These are phyloP conservation scores for Denticeps clupeoides DNA, from an alignment of 2,797 vertebrate species.

Conservation along the genomic window DNA sequence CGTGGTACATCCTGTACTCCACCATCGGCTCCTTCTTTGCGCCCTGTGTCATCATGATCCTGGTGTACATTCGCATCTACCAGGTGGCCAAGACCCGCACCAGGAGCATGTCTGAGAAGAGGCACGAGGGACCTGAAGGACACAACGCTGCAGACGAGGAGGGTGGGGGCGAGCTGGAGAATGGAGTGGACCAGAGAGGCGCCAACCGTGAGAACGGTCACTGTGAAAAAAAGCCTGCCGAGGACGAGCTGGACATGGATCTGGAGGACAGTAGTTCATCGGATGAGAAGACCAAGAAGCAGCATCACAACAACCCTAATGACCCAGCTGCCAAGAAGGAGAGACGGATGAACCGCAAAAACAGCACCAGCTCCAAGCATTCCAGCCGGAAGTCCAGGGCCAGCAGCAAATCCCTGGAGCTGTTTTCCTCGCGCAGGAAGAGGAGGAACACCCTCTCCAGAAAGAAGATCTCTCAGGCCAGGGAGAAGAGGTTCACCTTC, in stretches of 20 bases:
- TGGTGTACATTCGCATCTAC: slow-evolving; percentile 93
- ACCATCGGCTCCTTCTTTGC: slow-evolving; percentile 91
- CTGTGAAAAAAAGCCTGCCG: slow-evolving; percentile 27
- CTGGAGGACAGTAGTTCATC: slow-evolving; percentile 82
- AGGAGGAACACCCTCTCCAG: slow-evolving; percentile 77
- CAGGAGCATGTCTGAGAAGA: slow-evolving; percentile 80
- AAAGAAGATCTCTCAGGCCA: slow-evolving; percentile 78
- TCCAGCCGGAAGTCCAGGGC: slow-evolving; percentile 78
- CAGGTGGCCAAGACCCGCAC: slow-evolving; percentile 90
- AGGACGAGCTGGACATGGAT: slow-evolving; percentile 55
- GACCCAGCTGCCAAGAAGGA: slow-evolving; percentile 46
- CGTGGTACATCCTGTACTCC: slow-evolving; percentile 95
- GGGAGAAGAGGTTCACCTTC: slow-evolving; percentile 94
- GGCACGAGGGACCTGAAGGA: slow-evolving; percentile 59
- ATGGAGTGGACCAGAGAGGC: slow-evolving; percentile 61
- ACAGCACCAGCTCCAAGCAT: slow-evolving; percentile 70
- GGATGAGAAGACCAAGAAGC: slow-evolving; percentile 71
- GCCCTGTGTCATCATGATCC: slow-evolving; percentile 90
- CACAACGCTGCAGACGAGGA: slow-evolving; percentile 50
- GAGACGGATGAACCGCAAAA: slow-evolving; percentile 63
- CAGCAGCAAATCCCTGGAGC: slow-evolving; percentile 83
- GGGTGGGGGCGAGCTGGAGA: slow-evolving; percentile 46
- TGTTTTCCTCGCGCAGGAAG: slow-evolving; percentile 80
- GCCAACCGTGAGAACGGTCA: slow-evolving; percentile 48
- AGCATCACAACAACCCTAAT: slow-evolving; percentile 25